These are phyloP conservation scores for Pollicipes pollicipes DNA, from an alignment of 1,140 invertebrate species.

Conservation along the genomic window DNA sequence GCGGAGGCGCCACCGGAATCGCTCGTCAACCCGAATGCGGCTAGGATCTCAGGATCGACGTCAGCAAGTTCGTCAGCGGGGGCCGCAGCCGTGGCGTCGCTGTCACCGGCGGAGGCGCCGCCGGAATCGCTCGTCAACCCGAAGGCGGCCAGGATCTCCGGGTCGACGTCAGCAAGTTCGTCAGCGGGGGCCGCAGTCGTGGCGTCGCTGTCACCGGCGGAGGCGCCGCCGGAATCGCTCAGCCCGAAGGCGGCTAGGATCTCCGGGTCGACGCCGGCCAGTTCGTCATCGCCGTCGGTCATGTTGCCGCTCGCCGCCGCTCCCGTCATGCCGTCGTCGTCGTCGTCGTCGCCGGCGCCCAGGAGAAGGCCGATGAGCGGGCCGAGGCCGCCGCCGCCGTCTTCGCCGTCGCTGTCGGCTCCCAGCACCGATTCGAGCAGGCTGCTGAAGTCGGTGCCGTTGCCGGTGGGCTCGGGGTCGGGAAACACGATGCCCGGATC, in stretches of 20 bases:
- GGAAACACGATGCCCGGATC: constrained; percentile 1
- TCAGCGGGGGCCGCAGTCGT: neutral
- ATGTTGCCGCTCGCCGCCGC: neutral
- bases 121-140: neutral
- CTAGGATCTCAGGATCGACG: neutral
- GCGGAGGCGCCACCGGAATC: no score
- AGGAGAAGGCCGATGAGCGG: neutral
- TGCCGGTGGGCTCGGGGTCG: neutral
- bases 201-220: neutral
- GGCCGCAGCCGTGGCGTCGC: no score
- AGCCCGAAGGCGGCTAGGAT: neutral
- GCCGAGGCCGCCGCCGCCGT: neutral
- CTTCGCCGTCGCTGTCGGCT: neutral
- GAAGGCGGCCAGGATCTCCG: neutral
- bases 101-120: no score
- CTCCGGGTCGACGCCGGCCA: neutral
- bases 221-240: neutral
- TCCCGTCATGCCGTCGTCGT: neutral
- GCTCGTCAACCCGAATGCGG: no score
- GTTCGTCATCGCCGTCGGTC: neutral
- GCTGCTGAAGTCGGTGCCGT: neutral
- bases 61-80: neutral
- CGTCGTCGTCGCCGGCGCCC: neutral
- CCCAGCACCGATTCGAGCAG: neutral
- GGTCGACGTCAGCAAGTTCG: neutral